These are phyloP conservation scores for Sminthurides bifidus DNA, from an alignment of 1,140 invertebrate genomes.

Conservation along the genomic window DNA sequence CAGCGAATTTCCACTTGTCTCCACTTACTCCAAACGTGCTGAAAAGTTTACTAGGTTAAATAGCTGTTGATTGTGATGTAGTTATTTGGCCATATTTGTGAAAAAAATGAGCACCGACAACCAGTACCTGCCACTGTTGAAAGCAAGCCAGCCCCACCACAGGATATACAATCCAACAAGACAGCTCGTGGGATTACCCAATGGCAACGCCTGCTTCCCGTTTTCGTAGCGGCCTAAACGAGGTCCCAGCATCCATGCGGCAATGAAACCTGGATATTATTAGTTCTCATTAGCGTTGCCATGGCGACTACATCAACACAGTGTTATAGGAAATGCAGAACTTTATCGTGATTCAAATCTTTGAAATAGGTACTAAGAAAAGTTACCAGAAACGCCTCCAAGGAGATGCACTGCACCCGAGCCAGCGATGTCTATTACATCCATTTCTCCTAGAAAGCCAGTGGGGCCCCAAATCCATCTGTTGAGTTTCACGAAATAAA, in stretches of 20 bases:
- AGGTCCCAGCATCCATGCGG: slow-evolving; percentile 78
- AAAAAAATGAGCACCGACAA: not conserved
- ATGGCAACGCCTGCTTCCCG: slow-evolving; percentile 57
- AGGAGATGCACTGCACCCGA: slow-evolving; percentile 46
- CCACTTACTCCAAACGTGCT: slow-evolving; percentile 50
- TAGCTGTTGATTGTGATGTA: not conserved
- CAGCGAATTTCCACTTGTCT: slow-evolving; percentile 73
- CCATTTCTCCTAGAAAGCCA: slow-evolving; percentile 41
- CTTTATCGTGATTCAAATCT: not conserved
- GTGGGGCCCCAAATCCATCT: slow-evolving; percentile 45
- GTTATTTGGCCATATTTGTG: not conserved
- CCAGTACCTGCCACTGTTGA: slow-evolving; percentile 62
- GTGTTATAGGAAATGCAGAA: not conserved
- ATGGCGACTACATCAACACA: not conserved
- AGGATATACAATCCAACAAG: slow-evolving; percentile 83
- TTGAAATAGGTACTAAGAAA: not conserved
- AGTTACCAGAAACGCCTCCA: slow-evolving; percentile 42
- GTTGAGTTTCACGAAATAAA: too few species aligned
- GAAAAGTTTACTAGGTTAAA: not conserved
- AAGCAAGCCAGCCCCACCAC: slow-evolving; percentile 88
- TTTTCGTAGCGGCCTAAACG: slow-evolving; percentile 72
- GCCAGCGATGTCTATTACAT: slow-evolving; percentile 44
- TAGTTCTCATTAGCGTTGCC: not conserved
- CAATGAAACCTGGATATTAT: slow-evolving; percentile 56
- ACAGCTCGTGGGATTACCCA: slow-evolving; percentile 80